Percentiles rank a stretch among this genome's conserved stretches.
Evolutionary conservation across 2,888 invertebrate species (phyloP).

Genomic region (Cerastis rubricosa): DNA sequence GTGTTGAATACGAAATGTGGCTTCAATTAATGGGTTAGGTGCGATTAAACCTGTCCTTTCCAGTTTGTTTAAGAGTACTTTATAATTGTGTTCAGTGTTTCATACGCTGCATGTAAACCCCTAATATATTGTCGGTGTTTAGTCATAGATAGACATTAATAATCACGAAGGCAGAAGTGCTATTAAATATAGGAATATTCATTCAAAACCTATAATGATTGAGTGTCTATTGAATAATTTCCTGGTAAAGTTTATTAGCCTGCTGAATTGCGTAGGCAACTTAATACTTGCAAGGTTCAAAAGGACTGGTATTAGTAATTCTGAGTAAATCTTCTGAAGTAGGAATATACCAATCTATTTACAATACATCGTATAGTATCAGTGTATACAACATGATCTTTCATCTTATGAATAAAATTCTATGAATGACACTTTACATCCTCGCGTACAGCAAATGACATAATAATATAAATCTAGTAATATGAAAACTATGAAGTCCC

Average conservation of each 20-base stretch:
- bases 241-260: conserved; percentile 16
- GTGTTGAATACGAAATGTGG: conserved; percentile 64
- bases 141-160: conserved; percentile 11
- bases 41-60: conserved; percentile 51
- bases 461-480: conserved; percentile 25
- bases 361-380: background rate
- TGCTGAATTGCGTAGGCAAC: conserved; percentile 6
- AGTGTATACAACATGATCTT: conserved; percentile 5
- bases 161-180: conserved; percentile 16
- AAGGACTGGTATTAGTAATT: conserved; percentile 12
- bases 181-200: conserved; percentile 30
- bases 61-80: conserved; percentile 43
- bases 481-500: conserved; percentile 56
- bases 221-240: conserved; percentile 33
- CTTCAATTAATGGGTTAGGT: conserved; percentile 64
- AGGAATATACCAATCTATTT: background rate
- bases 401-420: conserved; percentile 9
- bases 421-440: background rate
- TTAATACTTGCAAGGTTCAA: conserved; percentile 10
- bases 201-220: conserved; percentile 28
- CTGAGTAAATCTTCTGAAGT: conserved; percentile 10
- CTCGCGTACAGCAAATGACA: conserved; percentile 9
- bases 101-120: conserved; percentile 20
- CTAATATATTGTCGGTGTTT: conserved; percentile 26
- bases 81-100: conserved; percentile 31